Evolutionary conservation across 2,888 invertebrate species (phyloP), one percentile per base, ranked within the genome.

Genomic region (Oxyscelio sp.): DNA sequence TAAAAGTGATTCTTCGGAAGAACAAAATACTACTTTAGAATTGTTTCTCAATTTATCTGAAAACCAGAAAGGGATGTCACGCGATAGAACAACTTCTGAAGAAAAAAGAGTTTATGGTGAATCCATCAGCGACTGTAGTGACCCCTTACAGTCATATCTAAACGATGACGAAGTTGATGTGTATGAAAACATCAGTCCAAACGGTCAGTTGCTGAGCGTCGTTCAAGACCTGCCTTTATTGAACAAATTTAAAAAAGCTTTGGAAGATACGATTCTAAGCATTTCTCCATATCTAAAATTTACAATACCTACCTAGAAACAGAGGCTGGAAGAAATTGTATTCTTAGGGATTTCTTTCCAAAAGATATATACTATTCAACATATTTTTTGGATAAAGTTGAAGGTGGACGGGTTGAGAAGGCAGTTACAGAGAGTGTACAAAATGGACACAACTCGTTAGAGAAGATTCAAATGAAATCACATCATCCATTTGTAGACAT

Each of bases 261-360:
- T 98, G 8, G 96, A 96, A 86, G 97, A 97, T 70, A 96, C 96
- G 0, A 95, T 97, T 58, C 94, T 98, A 2, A 98, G 98, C 0
- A 96, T 97, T 84, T 99, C 99, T 0, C 99, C 99, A 0, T 97
- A 97, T 92, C 95, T 99, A 11, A 96, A 96, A 75, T 97, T 97
- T 90, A 96, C 97, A 0, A 95, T 98, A 71, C 99, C 99, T 98
- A 97, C 94, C 94, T 99, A 85, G 98, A 98, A 94, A 97, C 98
- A 0, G 98, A 98, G 91, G 95, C 95, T 11, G 98, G 98, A 0
- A 95, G 96, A 50, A 96, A 96, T 87, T 98, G 98, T 90, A 95
- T 95, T 34, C 94, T 98, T 61, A 95, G 98, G 17, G 95, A 94
- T 59, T 97, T 96, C 92, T 97, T 98, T 87, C 96, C 97, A 0